phyloP scores from a whole-genome alignment of 2,113 vertebrate genomes.

The Laterallus jamaicensis region DNA sequence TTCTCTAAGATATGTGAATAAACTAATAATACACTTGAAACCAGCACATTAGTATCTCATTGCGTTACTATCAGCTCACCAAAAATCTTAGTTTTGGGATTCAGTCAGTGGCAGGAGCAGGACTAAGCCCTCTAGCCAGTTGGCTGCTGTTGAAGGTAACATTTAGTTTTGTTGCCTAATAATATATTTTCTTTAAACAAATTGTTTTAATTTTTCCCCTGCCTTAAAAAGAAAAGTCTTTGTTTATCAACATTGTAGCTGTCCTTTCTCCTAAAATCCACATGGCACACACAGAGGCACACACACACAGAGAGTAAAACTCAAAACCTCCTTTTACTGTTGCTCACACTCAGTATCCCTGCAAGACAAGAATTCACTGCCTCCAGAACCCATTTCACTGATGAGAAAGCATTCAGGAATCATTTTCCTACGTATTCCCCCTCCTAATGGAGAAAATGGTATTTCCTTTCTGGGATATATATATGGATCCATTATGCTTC shows the following conservation, averaged over 20 bases:
- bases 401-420: not conserved
- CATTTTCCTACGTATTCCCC: not conserved
- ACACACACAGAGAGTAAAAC: not conserved
- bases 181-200: not conserved
- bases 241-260: not conserved
- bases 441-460: not conserved
- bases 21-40: not conserved
- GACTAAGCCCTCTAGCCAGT: not conserved
- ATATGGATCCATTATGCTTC: not conserved
- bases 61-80: not conserved
- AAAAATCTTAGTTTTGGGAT: not conserved
- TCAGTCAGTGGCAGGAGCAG: not conserved
- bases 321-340: not conserved
- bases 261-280: not conserved
- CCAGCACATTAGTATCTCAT: not conserved
- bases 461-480: not conserved
- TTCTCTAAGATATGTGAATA: not conserved
- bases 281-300: not conserved
- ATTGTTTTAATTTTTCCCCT: not conserved
- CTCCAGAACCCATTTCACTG: not conserved
- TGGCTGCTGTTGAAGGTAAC: not conserved
- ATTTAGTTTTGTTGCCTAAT: not conserved
- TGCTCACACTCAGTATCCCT: not conserved
- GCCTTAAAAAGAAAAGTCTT: not conserved
- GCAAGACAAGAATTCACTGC: not conserved